These are phyloP conservation scores for Asteroscopus sphinx DNA, from an alignment of 2,888 invertebrate genomes.

Conservation along the genomic window DNA sequence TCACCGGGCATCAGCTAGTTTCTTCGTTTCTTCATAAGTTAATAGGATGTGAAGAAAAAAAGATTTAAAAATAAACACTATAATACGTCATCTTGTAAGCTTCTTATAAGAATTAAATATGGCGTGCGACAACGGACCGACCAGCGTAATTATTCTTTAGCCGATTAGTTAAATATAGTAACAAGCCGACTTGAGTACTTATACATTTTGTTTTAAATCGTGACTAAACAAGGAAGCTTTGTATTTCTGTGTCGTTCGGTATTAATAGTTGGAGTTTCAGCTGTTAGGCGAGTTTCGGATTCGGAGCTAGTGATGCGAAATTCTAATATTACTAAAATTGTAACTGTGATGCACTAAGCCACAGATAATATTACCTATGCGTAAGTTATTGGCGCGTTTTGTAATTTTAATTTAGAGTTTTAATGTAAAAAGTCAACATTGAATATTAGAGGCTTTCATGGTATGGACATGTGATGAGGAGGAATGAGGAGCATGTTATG, in stretches of 20 bases:
- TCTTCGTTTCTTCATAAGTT: too few species aligned
- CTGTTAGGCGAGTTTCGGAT: conserved; percentile 25
- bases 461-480: too few species aligned
- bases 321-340: conserved; percentile 38
- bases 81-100: neutral
- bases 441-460: too few species aligned
- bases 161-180: conserved; percentile 52
- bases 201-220: conserved; percentile 48
- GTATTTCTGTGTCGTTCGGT: conserved; percentile 46
- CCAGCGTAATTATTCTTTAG: conserved; percentile 42
- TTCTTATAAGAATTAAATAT: conserved; percentile 21
- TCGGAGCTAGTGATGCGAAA: conserved; percentile 23
- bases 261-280: conserved; percentile 50
- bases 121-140: conserved; percentile 16
- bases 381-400: too few species aligned
- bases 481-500: too few species aligned
- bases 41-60: too few species aligned
- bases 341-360: neutral
- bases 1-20: too few species aligned
- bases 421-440: too few species aligned
- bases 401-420: too few species aligned
- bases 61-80: neutral
- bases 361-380: too few species aligned
- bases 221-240: conserved; percentile 59
- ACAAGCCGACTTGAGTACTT: conserved; percentile 21